Conservation (phyloP, 2,888 invertebrate species). For the Protodeltote pygarga region DNA sequence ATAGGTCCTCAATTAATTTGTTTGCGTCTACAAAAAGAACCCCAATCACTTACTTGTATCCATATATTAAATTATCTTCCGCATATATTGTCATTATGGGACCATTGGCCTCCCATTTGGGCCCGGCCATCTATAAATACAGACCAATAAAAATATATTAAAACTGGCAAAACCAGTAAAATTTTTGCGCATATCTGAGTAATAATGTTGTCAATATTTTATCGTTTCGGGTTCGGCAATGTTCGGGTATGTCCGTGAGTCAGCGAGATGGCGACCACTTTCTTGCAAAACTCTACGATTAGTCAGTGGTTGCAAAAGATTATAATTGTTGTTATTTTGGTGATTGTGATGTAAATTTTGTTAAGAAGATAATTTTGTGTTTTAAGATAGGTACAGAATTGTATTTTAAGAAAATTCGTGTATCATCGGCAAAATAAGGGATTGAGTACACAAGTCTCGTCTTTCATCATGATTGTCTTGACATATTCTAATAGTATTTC, state of each 20-base stretch:
- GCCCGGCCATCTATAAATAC: slow-evolving; percentile 20
- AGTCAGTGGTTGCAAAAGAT: slow-evolving; percentile 56
- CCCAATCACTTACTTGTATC: slow-evolving; percentile 3
- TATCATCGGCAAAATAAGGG: no score
- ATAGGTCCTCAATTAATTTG: slow-evolving; percentile 7
- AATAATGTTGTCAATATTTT: slow-evolving; percentile 35
- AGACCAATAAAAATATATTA: slow-evolving; percentile 20
- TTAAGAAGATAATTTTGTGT: background rate
- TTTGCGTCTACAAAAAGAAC: slow-evolving; percentile 13
- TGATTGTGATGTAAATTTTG: slow-evolving; percentile 49
- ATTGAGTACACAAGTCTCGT: no score
- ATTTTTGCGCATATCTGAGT: slow-evolving; percentile 36
- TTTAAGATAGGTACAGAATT: background rate
- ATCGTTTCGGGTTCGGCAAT: slow-evolving; percentile 26
- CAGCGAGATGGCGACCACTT: slow-evolving; percentile 50
- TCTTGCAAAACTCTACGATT: slow-evolving; percentile 59
- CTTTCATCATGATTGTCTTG: no score
- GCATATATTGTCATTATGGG: slow-evolving; percentile 17
- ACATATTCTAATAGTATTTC: no score
- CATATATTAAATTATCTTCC: slow-evolving; percentile 24
- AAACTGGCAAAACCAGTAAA: slow-evolving; percentile 35
- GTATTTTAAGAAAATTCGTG: no score
- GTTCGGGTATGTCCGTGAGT: slow-evolving; percentile 48
- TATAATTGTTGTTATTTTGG: slow-evolving; percentile 52
- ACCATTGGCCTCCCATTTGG: slow-evolving; percentile 30